These are phyloP conservation scores for Rhopilema esculentum DNA, from an alignment of 30 jellyfish, hydroid and myxozoan genomes.

Conservation along the genomic window DNA sequence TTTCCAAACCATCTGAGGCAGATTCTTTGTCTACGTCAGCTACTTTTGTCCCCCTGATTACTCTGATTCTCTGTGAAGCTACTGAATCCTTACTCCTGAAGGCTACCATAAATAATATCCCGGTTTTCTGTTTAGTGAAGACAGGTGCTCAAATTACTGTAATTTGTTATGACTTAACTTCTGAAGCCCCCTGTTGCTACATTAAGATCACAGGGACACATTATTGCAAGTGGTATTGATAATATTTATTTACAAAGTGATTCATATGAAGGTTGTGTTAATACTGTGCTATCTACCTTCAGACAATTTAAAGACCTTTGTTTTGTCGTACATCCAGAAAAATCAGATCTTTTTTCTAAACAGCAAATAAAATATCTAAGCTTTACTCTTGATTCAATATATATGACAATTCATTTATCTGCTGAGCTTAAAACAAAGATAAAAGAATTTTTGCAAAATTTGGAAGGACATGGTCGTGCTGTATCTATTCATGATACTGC, in stretches of 20 bases:
- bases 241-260: conserved; percentile 15
- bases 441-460: not conserved
- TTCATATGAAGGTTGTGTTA: conserved; percentile 30
- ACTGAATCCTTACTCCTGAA: too few relatives aligned
- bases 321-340: conserved; percentile 52
- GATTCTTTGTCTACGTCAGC: too few relatives aligned
- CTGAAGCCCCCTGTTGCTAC: conserved; percentile 41
- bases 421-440: conserved; percentile 1
- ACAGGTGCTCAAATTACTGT: too few relatives aligned
- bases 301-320: conserved; percentile 11
- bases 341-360: conserved; percentile 38
- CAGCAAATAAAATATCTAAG: conserved; percentile 30
- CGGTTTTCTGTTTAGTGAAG: too few relatives aligned
- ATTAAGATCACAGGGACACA: conserved; percentile 30
- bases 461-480: not conserved
- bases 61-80: too few relatives aligned
- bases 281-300: conserved; percentile 12
- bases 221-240: conserved; percentile 27
- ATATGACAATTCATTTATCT: conserved; percentile 25
- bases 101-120: too few relatives aligned
- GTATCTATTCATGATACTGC: conserved; percentile 40
- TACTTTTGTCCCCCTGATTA: too few relatives aligned
- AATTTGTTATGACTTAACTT: too few relatives aligned
- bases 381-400: conserved; percentile 3
- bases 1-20: too few relatives aligned